A percentile compares a stretch with the other conserved stretches of the same genome.
These are phyloP conservation scores for Coryphaenoides rupestris DNA, from an alignment of 2,113 vertebrate species.

Conservation along the genomic window DNA sequence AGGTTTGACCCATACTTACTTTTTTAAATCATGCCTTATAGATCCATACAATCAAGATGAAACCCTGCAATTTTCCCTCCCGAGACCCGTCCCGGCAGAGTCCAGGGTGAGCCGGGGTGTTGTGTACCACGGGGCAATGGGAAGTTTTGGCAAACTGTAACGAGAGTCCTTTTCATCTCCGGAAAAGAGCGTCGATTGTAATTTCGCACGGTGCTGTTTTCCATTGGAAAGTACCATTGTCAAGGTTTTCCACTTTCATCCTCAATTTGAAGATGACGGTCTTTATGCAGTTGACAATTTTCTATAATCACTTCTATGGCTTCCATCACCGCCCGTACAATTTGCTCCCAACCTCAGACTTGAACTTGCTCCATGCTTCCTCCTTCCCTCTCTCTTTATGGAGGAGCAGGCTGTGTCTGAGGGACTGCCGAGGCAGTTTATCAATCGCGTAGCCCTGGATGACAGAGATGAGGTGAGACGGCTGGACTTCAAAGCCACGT, in stretches of 20 bases:
- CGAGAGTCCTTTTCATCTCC: constrained; percentile 62
- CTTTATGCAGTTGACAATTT: constrained; percentile 49
- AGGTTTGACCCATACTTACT: constrained; percentile 68
- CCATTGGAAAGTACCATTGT: constrained; percentile 38
- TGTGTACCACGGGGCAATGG: constrained; percentile 56
- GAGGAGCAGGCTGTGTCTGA: constrained; percentile 40
- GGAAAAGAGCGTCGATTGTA: constrained; percentile 49
- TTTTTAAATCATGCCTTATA: constrained; percentile 63
- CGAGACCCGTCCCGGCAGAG: constrained; percentile 66
- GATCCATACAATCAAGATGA: constrained; percentile 71
- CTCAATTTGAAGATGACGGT: constrained; percentile 49
- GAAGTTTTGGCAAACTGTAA: constrained; percentile 41
- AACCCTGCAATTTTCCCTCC: constrained; percentile 63
- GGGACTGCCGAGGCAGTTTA: constrained; percentile 55
- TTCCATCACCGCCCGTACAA: constrained; percentile 50
- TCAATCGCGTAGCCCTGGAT: constrained; percentile 57
- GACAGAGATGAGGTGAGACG: constrained; percentile 71
- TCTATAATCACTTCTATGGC: constrained; percentile 44
- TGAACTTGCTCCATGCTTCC: constrained; percentile 53
- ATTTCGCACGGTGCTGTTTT: constrained; percentile 56
- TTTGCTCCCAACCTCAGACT: constrained; percentile 51
- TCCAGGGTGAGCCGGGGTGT: constrained; percentile 64
- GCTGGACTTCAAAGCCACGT: constrained; percentile 70
- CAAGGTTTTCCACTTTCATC: constrained; percentile 49
- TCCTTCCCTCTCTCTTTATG: constrained; percentile 18